Evolutionary conservation across 2,797 vertebrate genomes (phyloP), one percentile per base, ranked within the genome.

Genomic region (Avahi laniger): DNA sequence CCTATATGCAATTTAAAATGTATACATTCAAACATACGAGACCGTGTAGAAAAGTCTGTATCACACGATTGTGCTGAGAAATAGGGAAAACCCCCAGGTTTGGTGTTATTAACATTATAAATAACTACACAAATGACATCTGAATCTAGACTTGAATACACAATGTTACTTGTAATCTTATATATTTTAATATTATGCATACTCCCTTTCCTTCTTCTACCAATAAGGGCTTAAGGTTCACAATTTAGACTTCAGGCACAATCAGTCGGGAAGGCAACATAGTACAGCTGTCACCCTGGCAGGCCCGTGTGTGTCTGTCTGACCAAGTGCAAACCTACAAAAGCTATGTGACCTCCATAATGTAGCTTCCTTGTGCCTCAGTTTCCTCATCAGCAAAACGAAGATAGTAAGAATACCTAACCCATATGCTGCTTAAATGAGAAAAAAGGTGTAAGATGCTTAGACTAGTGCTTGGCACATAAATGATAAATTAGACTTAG

Each of bases 1-100:
- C 92, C 90, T 95, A 95, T 73, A 96, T 93, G 96, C 54, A 84
- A 72, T 67, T 89, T 76, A 33, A 95, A 97, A 80, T 41, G 35
- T 78, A 48, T 67, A 20, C 24, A 0, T 79, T 48, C 26, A 76
- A 80, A 92, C 22, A 78, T 2, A 30, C 11, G 28, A 85, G 26
- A 43, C 33, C 57, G 12, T 54, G 20, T 7, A 63, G 18, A 69
- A 69, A 26, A 94, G 4, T 1, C 15, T 38, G 17, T 65, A 61
- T 38, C 89, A 79, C n/a, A 94, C 50, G 88, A 78, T 2, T 41
- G 20, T 72, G 81, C 75, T 82, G 57, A 83, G 50, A 75, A 85
- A 63, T 2, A 52, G 2, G 28, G 20, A 73, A 78, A 9, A 82
- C 26, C 24, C 35, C 43, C 11, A 18, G 28, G 67, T 81, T 87